A percentile compares a stretch with the other conserved stretches of the same genome.
phyloP scores from a whole-genome alignment of 1,140 invertebrate species.

The Saccostrea cuccullata region DNA sequence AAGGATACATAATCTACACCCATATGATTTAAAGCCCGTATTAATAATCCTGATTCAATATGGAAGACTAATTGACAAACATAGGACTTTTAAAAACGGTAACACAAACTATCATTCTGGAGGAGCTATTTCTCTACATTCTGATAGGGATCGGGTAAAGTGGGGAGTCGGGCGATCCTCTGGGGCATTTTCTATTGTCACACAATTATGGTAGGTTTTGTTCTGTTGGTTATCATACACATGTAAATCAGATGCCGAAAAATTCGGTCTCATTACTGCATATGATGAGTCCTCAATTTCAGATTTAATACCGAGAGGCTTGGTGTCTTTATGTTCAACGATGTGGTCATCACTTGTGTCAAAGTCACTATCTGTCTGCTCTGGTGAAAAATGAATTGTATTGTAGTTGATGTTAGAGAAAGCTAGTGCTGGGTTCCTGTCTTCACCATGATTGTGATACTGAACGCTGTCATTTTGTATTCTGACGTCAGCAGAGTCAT shows the following conservation, averaged over 20 bases:
- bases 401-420: neutral
- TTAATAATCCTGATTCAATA: neutral
- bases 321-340: slow-evolving; percentile 23
- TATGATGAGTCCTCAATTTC: neutral
- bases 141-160: neutral
- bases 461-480: slow-evolving; percentile 33
- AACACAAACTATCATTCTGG: neutral
- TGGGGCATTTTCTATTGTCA: neutral
- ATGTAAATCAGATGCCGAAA: neutral
- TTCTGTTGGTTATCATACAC: neutral
- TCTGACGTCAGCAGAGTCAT: neutral
- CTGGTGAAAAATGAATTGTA: neutral
- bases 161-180: neutral
- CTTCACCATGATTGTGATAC: neutral
- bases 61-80: neutral
- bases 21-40: neutral
- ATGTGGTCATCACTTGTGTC: neutral
- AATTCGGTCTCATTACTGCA: slow-evolving; percentile 1
- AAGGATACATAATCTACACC: neutral
- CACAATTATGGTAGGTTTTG: neutral
- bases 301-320: neutral
- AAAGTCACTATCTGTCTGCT: neutral
- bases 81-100: neutral
- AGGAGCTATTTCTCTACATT: neutral
- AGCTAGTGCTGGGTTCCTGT: neutral